phyloP scores from a whole-genome alignment of 2,113 vertebrate species.

The Ornithorhynchus anatinus region DNA sequence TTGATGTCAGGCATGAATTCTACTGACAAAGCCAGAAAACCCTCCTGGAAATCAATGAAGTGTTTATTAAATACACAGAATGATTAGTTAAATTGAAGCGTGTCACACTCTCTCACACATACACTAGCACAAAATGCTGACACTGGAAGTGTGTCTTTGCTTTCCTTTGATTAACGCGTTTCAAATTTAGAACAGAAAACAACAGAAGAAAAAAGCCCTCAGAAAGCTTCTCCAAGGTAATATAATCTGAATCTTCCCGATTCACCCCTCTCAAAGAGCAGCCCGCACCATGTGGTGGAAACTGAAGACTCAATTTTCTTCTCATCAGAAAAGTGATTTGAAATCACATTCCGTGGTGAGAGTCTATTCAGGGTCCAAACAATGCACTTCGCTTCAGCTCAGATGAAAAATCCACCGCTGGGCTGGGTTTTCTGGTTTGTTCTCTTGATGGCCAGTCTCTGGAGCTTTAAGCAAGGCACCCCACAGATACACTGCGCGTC shows the following conservation, averaged over 20 bases:
- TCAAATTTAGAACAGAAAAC: not conserved
- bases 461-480: too few relatives aligned
- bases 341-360: not conserved
- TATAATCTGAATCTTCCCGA: too few relatives aligned
- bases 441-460: not conserved
- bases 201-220: too few relatives aligned
- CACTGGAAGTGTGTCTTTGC: conserved; percentile 3
- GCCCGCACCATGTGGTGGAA: too few relatives aligned
- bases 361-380: not conserved
- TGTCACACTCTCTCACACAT: not conserved
- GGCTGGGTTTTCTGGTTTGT: not conserved
- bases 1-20: conserved; percentile 16
- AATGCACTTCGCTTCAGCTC: not conserved
- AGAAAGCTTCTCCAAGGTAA: too few relatives aligned
- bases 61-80: not conserved
- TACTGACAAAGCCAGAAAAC: not conserved
- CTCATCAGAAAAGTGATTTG: not conserved
- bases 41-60: conserved; percentile 1
- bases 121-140: conserved; percentile 20
- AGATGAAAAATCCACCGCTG: not conserved
- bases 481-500: too few relatives aligned
- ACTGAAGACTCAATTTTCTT: too few relatives aligned
- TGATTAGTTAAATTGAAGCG: not conserved
- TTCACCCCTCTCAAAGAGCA: too few relatives aligned
- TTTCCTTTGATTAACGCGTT: conserved; percentile 3